Conservation (phyloP, 2,888 invertebrate species). For the Callyntrura guangdongensis region DNA sequence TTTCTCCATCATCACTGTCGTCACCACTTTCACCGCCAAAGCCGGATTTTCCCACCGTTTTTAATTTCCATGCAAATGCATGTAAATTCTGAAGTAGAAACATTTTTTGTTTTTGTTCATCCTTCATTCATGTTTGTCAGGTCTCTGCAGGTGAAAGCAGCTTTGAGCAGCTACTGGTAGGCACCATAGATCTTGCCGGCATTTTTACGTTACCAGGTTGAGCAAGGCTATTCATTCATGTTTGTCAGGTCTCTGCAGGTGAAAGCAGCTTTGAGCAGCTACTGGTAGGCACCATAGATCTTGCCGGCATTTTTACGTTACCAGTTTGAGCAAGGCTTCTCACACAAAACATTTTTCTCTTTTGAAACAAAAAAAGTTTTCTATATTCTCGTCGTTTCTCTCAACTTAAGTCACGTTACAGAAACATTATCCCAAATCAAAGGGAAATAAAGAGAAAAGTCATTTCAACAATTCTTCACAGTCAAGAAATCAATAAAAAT, state of each 20-base stretch:
- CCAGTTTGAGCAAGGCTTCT: not conserved
- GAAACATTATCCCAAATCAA: too few relatives aligned
- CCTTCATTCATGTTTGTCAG: not conserved
- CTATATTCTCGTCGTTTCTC: too few relatives aligned
- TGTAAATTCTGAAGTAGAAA: not conserved
- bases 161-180: not conserved
- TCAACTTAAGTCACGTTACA: too few relatives aligned
- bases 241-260: not conserved
- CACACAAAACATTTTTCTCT: not conserved
- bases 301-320: slow-evolving; percentile 29
- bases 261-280: slow-evolving; percentile 18
- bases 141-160: slow-evolving; percentile 2
- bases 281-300: not conserved
- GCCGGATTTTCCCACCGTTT: not conserved
- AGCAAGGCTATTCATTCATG: not conserved
- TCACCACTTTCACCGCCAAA: not conserved
- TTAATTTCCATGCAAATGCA: slow-evolving; percentile 34
- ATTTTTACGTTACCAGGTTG: not conserved
- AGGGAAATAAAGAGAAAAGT: too few relatives aligned
- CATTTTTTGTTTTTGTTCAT: not conserved
- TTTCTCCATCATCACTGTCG: not conserved
- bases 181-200: not conserved
- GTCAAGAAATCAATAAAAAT: too few relatives aligned
- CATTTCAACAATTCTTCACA: not conserved
- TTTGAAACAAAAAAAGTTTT: too few relatives aligned